Percentiles rank a stretch among this genome's conserved stretches.
These are phyloP conservation scores for Neomorphus geoffroyi DNA, from an alignment of 2,797 vertebrate genomes.

Conservation along the genomic window DNA sequence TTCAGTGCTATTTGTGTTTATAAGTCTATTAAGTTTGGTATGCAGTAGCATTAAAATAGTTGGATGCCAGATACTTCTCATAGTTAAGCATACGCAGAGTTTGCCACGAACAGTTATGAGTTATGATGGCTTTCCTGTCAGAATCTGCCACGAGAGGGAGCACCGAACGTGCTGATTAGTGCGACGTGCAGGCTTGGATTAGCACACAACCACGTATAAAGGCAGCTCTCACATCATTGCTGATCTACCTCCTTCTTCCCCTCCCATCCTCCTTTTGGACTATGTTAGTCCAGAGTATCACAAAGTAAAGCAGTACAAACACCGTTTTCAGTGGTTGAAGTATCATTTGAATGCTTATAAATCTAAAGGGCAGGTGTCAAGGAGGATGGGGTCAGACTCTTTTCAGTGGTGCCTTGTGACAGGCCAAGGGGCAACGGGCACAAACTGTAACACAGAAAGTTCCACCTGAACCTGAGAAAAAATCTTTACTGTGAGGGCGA, in stretches of 20 bases:
- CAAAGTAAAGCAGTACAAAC: neutral
- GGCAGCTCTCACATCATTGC: neutral
- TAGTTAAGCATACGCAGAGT: neutral
- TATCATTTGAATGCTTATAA: neutral
- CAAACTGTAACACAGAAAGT: too few relatives aligned
- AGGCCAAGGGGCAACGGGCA: too few relatives aligned
- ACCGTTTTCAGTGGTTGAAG: neutral
- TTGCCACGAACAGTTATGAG: neutral
- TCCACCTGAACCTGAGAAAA: too few relatives aligned
- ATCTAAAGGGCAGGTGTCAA: too few relatives aligned
- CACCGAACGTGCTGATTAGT: conserved; percentile 19
- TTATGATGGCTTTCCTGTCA: neutral
- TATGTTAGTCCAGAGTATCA: neutral
- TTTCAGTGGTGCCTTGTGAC: too few relatives aligned
- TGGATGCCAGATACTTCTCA: neutral
- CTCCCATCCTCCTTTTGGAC: neutral
- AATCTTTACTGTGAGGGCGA: too few relatives aligned
- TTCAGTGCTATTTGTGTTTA: conserved; percentile 71
- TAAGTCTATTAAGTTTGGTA: conserved; percentile 30
- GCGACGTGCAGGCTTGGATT: too few relatives aligned
- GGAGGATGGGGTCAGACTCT: too few relatives aligned
- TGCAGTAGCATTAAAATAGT: neutral
- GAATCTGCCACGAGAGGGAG: conserved; percentile 73
- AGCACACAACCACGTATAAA: neutral
- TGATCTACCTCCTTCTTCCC: neutral